Percentiles rank a stretch among this genome's conserved stretches.
phyloP scores from a whole-genome alignment of 2,888 invertebrate genomes.

The Nomada hirtipes region DNA sequence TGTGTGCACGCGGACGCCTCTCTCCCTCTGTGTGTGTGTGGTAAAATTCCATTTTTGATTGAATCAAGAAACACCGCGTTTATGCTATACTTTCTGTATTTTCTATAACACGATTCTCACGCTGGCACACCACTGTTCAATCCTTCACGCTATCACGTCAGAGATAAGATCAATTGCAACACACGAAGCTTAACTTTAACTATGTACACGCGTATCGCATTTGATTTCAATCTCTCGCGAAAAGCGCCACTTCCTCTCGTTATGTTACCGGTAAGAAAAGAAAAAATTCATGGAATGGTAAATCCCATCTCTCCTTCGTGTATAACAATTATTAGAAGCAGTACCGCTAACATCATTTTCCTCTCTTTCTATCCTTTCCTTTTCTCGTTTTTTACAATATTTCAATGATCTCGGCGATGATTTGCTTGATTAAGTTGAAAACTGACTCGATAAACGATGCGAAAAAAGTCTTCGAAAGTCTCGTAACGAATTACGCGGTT shows the following conservation, averaged over 20 bases:
- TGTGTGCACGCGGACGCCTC: too few relatives aligned
- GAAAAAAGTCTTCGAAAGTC: not conserved
- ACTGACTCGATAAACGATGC: not conserved
- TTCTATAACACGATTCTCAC: slow-evolving; percentile 58
- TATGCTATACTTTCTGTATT: slow-evolving; percentile 35
- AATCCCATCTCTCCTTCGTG: slow-evolving; percentile 42
- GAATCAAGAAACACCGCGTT: slow-evolving; percentile 34
- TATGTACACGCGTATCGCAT: slow-evolving; percentile 71
- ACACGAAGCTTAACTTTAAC: slow-evolving; percentile 68
- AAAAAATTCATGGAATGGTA: slow-evolving; percentile 58
- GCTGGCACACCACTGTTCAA: slow-evolving; percentile 49
- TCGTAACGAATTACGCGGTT: not conserved
- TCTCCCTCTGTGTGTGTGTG: not conserved
- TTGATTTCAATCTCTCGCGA: slow-evolving; percentile 58
- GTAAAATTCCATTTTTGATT: slow-evolving; percentile 35
- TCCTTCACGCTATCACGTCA: slow-evolving; percentile 49
- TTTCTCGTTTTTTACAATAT: slow-evolving; percentile 20
- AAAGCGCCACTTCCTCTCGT: slow-evolving; percentile 39
- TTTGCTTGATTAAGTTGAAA: slow-evolving; percentile 10
- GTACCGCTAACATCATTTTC: not conserved
- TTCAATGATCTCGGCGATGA: not conserved
- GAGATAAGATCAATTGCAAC: slow-evolving; percentile 67
- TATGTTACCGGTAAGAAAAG: slow-evolving; percentile 33
- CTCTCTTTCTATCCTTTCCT: slow-evolving; percentile 8
- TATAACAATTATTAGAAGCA: slow-evolving; percentile 15